Base-by-base conservation (phyloP, 2,888 invertebrate species). In the Caenorhabditis drosophilae region DNA sequence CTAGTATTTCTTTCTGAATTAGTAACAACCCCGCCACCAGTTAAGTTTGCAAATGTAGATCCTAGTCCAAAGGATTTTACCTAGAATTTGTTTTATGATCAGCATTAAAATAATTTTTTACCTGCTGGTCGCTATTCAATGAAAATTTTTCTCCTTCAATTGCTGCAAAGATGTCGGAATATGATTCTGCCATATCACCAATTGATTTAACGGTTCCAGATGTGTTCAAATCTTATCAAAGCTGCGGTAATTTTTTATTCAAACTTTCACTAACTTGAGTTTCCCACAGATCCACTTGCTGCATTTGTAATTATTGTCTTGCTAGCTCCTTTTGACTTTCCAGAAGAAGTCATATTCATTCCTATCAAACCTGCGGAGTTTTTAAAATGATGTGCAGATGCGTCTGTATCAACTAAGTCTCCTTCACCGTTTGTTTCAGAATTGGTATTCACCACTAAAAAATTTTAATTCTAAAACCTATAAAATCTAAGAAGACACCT, bases 271-370 rank as follows among this genome's bases (percentile, higher is more conserved):
- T n/a, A 2, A 75, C 75, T 36, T 11, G 53, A 57, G 22, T 62
- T 51, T 27, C 72, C 70, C 23, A 75, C 70, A 35, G 46, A 46
- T 59, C 75, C 75, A 2, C 44, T 44, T 9, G 54, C 72, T 0
- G 52, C 45, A 22, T 69, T 75, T 6, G 44, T 41, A 22, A 75
- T 58, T 0, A 45, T 44, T 1, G 75, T 49, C 9, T 48, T 51
- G 18, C 54, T 66, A 23, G 51, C 60, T 41, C 76, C 76, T 22
- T 67, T 73, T 0, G 77, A 57, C 53, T 71, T 75, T 12, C 77
- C 77, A 25, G 52, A 58, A 20, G 76, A 58, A 1, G 75, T 63
- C 16, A 75, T 73, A 44, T 77, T 77, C 67, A 75, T 75, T 1
- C 75, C 77, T 12, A 76, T 38, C 3, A 45, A 41, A 3, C 76